phyloP scores from a whole-genome alignment of 2,888 invertebrate genomes.

The Smittia aterrima region DNA sequence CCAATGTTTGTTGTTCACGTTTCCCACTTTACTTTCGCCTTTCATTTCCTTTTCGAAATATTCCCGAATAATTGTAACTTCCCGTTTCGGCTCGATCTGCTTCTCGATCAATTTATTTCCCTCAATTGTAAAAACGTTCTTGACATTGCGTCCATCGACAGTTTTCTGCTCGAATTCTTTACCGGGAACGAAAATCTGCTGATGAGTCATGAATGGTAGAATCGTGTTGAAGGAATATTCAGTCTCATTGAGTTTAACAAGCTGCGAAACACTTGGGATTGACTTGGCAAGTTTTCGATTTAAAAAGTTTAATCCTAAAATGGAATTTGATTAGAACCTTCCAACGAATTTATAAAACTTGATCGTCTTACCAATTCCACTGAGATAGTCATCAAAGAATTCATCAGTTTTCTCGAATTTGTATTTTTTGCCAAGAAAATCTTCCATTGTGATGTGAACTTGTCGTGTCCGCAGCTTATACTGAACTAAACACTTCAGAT shows the following conservation, averaged over 20 bases:
- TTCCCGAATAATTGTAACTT: constrained; percentile 58
- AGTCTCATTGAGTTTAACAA: constrained; percentile 5
- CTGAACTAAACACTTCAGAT: not conserved
- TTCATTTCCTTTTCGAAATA: constrained; percentile 62
- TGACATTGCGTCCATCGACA: constrained; percentile 53
- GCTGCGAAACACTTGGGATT: not conserved
- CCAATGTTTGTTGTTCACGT: not conserved
- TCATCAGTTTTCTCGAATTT: not conserved
- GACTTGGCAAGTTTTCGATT: constrained; percentile 6
- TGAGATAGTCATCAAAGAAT: constrained; percentile 11
- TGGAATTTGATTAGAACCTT: not conserved
- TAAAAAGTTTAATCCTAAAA: constrained; percentile 6
- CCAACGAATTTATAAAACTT: not conserved
- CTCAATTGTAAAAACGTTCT: constrained; percentile 51
- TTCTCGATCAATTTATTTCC: constrained; percentile 53
- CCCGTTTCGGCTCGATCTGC: constrained; percentile 48
- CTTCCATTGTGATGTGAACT: not conserved
- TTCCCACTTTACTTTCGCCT: not conserved
- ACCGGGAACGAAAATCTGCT: constrained; percentile 48
- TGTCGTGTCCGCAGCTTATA: not conserved
- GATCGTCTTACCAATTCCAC: constrained; percentile 12
- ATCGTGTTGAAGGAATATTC: constrained; percentile 6
- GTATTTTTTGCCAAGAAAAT: constrained; percentile 15
- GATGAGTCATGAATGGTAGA: not conserved
- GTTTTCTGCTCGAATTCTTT: constrained; percentile 52